Evolutionary conservation across 2,113 vertebrate genomes (phyloP).

Genomic region (Aythya baeri): DNA sequence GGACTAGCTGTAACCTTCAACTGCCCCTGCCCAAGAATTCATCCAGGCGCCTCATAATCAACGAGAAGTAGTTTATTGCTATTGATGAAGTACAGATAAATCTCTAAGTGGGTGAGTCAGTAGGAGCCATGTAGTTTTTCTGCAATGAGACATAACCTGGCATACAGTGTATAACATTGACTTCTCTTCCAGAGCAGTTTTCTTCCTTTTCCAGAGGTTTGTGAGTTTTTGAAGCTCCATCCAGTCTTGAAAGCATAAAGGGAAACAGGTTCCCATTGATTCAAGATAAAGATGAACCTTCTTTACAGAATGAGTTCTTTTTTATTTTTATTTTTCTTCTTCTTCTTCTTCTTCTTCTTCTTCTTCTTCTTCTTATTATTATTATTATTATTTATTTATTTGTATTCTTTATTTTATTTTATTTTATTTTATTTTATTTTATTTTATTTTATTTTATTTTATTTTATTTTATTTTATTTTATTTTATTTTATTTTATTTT

Average conservation of each 20-base stretch:
- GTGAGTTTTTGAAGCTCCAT: slow-evolving; percentile 49
- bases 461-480: too few species aligned
- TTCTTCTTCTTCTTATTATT: too few species aligned
- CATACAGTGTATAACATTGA: background rate
- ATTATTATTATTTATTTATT: background rate
- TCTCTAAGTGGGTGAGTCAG: background rate
- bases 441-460: too few species aligned
- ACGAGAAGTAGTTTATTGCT: background rate
- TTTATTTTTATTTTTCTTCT: too few species aligned
- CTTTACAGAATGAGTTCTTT: background rate
- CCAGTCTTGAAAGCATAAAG: background rate
- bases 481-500: background rate
- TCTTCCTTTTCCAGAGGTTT: background rate
- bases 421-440: too few species aligned
- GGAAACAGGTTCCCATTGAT: background rate
- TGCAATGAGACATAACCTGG: background rate
- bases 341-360: too few species aligned
- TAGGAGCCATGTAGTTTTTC: background rate
- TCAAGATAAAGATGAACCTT: slow-evolving; percentile 42
- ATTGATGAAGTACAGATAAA: background rate
- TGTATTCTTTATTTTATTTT: too few species aligned
- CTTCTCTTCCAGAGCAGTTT: background rate
- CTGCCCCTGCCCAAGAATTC: slow-evolving; percentile 7
- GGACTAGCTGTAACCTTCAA: background rate
- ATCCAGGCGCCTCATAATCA: background rate